These are phyloP conservation scores for Graptemys geographica DNA, from an alignment of 2,797 vertebrate genomes.

Conservation along the genomic window DNA sequence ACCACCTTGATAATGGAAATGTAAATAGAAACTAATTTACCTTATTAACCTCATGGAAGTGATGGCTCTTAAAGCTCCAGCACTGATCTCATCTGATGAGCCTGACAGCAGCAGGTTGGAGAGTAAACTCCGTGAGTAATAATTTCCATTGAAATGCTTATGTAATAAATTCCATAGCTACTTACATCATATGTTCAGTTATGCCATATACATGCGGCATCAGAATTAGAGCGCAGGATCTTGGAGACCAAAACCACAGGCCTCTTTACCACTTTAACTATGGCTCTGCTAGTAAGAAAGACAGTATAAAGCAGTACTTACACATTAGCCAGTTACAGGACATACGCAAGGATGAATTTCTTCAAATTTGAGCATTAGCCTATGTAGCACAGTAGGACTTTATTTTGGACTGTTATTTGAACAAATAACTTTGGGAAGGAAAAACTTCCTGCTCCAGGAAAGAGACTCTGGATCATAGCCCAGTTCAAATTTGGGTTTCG, in stretches of 20 bases:
- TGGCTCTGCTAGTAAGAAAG: background rate
- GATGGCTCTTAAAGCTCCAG: background rate
- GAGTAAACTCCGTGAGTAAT: rapidly evolving
- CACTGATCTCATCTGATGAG: background rate
- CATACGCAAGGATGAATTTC: background rate
- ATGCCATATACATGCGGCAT: rapidly evolving
- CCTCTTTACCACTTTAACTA: background rate
- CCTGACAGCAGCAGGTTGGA: background rate
- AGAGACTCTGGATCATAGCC: background rate
- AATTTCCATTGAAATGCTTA: rapidly evolving
- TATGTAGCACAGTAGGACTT: rapidly evolving
- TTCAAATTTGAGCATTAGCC: background rate
- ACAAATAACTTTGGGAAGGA: background rate
- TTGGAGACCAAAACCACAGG: background rate
- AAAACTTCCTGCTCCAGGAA: background rate
- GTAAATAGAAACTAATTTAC: background rate
- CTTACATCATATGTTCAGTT: background rate
- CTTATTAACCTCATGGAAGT: background rate
- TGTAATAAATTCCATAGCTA: background rate
- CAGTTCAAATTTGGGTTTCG: rapidly evolving
- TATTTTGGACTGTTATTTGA: background rate
- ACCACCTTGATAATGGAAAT: background rate
- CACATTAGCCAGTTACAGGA: background rate
- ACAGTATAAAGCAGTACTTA: background rate
- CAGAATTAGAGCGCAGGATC: background rate